phyloP scores from a whole-genome alignment of 2,888 invertebrate genomes.

The Erpobdella octoculata region DNA sequence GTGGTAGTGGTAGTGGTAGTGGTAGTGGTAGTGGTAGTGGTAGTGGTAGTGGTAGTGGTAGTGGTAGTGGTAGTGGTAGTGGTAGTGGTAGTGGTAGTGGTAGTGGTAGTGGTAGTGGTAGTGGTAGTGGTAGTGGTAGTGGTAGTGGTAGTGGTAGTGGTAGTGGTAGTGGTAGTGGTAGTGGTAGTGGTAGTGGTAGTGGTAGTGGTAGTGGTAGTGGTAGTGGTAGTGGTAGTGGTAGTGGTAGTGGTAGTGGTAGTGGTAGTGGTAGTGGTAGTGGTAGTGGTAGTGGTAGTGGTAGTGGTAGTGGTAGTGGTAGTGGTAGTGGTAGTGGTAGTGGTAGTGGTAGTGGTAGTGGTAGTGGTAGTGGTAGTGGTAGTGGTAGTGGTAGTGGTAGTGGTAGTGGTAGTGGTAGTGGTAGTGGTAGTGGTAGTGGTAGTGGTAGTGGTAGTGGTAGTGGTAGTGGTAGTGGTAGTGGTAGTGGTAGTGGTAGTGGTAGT shows the following conservation, averaged over 20 bases:
- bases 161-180: neutral
- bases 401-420: no score
- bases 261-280: neutral
- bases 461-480: no score
- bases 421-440: no score
- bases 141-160: neutral
- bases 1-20: conserved; percentile 33
- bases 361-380: neutral
- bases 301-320: neutral
- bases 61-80: neutral
- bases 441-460: no score
- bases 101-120: neutral
- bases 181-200: neutral
- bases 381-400: no score
- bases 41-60: neutral
- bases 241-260: neutral
- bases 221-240: neutral
- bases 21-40: conserved; percentile 30
- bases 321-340: neutral
- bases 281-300: neutral
- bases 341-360: neutral
- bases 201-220: neutral
- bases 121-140: neutral
- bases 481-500: no score
- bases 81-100: conserved; percentile 2